phyloP scores from a whole-genome alignment of 2,888 invertebrate genomes.

The Spodoptera littoralis region DNA sequence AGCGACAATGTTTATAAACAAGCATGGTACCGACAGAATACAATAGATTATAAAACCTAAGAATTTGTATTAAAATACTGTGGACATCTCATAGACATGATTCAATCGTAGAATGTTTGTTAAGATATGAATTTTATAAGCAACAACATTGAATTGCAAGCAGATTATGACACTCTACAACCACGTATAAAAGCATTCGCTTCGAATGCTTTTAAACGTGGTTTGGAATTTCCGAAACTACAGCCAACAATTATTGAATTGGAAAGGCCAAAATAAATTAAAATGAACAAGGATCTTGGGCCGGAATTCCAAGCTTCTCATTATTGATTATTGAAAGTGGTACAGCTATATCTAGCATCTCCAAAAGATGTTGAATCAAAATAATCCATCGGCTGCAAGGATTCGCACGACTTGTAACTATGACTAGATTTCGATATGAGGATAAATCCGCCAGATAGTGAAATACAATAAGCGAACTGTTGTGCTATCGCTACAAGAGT shows the following conservation, averaged over 20 bases:
- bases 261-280: no score
- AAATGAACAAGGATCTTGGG: no score
- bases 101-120: conserved; percentile 27
- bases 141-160: not conserved
- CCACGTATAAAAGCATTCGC: no score
- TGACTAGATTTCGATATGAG: not conserved
- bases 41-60: conserved; percentile 59
- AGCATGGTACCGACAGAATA: conserved; percentile 69
- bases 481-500: conserved; percentile 68
- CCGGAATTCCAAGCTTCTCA: no score
- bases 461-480: conserved; percentile 34
- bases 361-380: not conserved
- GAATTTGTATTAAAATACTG: conserved; percentile 54
- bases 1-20: conserved; percentile 81
- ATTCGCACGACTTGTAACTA: conserved; percentile 11
- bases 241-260: no score
- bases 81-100: conserved; percentile 26
- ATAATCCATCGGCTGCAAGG: not conserved
- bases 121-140: conserved; percentile 16
- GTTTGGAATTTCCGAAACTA: no score
- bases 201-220: no score
- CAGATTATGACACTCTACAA: no score
- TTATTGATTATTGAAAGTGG: no score
- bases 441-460: conserved; percentile 21
- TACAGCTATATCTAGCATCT: not conserved